Base-by-base conservation (phyloP, 2,888 invertebrate genomes). In the Euspilapteryx auroguttella region DNA sequence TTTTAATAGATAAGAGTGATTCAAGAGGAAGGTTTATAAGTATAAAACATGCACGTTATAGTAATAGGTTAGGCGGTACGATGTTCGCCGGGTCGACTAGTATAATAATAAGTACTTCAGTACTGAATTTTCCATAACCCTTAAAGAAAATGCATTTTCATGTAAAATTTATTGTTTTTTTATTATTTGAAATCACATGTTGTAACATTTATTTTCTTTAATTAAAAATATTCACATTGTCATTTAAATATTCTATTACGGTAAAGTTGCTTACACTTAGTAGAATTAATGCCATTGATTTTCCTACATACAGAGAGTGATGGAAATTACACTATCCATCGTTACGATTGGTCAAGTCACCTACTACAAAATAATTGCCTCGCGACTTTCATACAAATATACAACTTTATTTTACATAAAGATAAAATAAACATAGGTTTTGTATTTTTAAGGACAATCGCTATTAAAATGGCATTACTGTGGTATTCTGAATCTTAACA, bases 221-320 rank as follows among this genome's bases (percentile, higher is more conserved):
- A 79, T 79, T 80, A 80, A 79, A 79, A 79, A 79, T 79, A 79
- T 80, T 80, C 79, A 80, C 80, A 81, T 78, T 81, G 75, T 79
- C 76, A 76, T 78, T 79, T 71, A 69, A 75, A 76, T 79, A 78
- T 75, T 79, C 78, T 78, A 78, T 78, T 75, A 71, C 71, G 65
- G 77, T 75, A 68, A 58, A 68, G 78, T 78, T 79, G 77, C 71
- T 71, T 73, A 73, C 36, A 62, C 41, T 62, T 65, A 69, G 44
- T 62, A 71, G 69, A 73, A 71, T 68, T 71, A 75, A 75, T 73
- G 71, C 73, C 75, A 68, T 68, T 59, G 65, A 62, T 61, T 62
- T 63, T 65, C 66, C 65, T 57, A 22, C 9, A 21, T 22, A 48
- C 34, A 47, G 68, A 59, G 54, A 55, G 51, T 50, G 41, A 44